Evolutionary conservation across 2,797 vertebrate genomes (phyloP).

Genomic region (Microcaecilia unicolor): DNA sequence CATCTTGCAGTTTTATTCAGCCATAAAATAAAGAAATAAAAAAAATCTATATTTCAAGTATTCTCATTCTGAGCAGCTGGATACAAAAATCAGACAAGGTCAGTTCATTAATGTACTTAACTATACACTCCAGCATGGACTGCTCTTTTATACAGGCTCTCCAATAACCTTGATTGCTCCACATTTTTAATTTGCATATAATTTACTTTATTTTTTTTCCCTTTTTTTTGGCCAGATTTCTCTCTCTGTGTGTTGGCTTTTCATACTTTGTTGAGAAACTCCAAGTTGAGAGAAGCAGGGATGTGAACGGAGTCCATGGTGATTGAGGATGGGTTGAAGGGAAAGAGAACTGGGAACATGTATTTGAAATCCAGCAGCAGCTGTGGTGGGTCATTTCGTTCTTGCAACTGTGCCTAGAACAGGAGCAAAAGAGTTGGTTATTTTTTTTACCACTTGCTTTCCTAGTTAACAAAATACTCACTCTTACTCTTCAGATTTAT

Average conservation of each 20-base stretch:
- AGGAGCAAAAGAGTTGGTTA: too few relatives aligned
- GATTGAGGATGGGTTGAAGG: conserved; percentile 81
- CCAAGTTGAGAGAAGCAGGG: conserved; percentile 71
- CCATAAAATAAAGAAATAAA: conserved; percentile 17
- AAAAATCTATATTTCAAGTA: conserved; percentile 35
- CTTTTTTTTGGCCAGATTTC: background rate
- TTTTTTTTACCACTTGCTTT: too few relatives aligned
- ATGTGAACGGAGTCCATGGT: conserved; percentile 83
- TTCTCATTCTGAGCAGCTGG: conserved; percentile 34
- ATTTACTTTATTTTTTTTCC: background rate
- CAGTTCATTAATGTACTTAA: conserved; percentile 7
- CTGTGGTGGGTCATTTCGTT: conserved; percentile 69
- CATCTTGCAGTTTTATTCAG: conserved; percentile 3
- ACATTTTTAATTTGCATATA: background rate
- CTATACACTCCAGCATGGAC: conserved; percentile 7
- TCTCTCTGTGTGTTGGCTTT: background rate
- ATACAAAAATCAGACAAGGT: conserved; percentile 17
- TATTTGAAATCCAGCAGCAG: conserved; percentile 84
- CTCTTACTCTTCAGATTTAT: too few relatives aligned
- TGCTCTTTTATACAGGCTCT: conserved; percentile 3
- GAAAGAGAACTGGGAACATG: conserved; percentile 80
- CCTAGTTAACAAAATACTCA: too few relatives aligned
- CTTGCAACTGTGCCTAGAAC: conserved; percentile 65
- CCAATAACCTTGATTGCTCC: conserved; percentile 16
- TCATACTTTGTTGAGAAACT: conserved; percentile 79